Base-by-base conservation (phyloP, 2,888 invertebrate species). In the Ramazzottius varieornatus region DNA sequence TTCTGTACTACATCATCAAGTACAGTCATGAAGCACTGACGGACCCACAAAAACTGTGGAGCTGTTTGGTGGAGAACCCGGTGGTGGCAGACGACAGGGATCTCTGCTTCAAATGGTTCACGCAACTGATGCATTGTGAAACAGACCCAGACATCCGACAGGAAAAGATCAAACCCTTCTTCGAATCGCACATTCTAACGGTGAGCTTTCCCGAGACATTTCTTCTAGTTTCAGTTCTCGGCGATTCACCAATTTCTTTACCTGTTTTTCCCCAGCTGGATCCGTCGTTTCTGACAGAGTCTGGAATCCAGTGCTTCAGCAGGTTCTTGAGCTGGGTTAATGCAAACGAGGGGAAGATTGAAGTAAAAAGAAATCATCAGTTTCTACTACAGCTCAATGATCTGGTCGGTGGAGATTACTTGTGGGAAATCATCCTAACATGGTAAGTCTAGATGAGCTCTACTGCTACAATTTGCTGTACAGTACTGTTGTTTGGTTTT, bases 71-170 rank as follows among this genome's bases (percentile, higher is more conserved):
- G 1, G 92, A 92, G 75, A 85, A 85, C 73, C 91, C 92, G 16
- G 88, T 91, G 16, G 92, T 91, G 75, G 81, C 85, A 20, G 84
- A 86, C 1, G 94, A 96, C 76, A 82, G 93, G 46, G 94, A 96
- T 76, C 89, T 92, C 34, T 93, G 94, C 77, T 96, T 94, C 78
- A 87, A 89, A 72, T 94, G 94, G 94, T 94, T 93, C 79, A 89
- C 92, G 4, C 13, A 29, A 29, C 24, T 54, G 29, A 54, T 54
- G 54, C 8, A 8, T 20, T 24, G 20, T 29, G 29, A 8, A 29
- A 93, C 93, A 71, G 93, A 94, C 74, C 92, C 93, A 0, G 94
- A 94, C 76, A 78, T 94, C 66, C 94, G 94, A 78, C 93, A 93
- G 1, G 89, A 90, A 70, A 90, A 93, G 66, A 91, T 90, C 73